phyloP scores from a whole-genome alignment of 2,113 vertebrate species.

The Spea bombifrons region DNA sequence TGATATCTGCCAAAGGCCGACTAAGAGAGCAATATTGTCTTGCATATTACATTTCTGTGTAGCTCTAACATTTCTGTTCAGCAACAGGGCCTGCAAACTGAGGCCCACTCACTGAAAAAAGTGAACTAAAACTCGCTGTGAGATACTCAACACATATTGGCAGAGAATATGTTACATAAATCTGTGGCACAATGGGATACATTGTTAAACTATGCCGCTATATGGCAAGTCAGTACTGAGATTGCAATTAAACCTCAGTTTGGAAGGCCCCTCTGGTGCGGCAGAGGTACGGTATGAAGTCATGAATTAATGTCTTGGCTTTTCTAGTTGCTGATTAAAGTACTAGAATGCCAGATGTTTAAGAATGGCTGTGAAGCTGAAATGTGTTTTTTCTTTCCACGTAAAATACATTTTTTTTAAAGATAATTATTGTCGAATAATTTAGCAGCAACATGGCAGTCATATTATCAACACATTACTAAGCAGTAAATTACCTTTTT shows the following conservation, averaged over 20 bases:
- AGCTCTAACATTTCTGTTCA: no score
- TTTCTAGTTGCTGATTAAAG: conserved; percentile 36
- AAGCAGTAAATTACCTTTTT: not conserved
- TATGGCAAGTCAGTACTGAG: not conserved
- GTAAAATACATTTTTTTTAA: not conserved
- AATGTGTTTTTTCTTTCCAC: conserved; percentile 9
- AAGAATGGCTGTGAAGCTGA: conserved; percentile 16
- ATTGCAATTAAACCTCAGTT: conserved; percentile 7
- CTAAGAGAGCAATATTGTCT: no score
- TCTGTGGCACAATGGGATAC: not conserved
- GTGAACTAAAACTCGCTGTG: not conserved
- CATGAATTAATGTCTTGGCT: conserved; percentile 38
- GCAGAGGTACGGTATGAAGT: conserved; percentile 20
- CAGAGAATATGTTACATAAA: not conserved
- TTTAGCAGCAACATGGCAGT: not conserved
- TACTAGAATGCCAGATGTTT: conserved; percentile 39
- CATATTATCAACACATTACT: conserved; percentile 9
- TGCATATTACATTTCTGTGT: no score
- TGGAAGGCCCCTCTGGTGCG: conserved; percentile 30
- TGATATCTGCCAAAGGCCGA: no score
- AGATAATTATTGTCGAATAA: not conserved
- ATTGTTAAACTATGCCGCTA: not conserved
- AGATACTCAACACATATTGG: not conserved
- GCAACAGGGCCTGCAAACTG: no score
- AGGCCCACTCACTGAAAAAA: not conserved